Evolutionary conservation across 2,797 vertebrate species (phyloP).

Genomic region (Euphonia xanthogaster): DNA sequence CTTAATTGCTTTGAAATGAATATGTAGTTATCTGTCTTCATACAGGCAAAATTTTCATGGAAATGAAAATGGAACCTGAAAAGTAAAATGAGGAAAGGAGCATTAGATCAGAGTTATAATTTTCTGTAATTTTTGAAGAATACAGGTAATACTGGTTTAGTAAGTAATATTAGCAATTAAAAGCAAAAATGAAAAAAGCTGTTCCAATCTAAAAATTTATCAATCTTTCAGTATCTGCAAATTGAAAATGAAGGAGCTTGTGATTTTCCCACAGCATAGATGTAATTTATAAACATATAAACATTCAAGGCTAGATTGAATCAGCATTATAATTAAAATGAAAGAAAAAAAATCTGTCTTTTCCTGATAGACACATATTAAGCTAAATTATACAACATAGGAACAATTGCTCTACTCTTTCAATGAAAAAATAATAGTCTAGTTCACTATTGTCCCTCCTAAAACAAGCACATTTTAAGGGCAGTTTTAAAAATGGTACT

Average conservation of each 20-base stretch:
- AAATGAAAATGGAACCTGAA: neutral
- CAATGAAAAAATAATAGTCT: neutral
- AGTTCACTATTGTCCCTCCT: neutral
- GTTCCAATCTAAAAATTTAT: neutral
- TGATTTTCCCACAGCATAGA: neutral
- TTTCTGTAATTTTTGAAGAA: neutral
- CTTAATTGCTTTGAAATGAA: neutral
- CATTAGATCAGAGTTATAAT: neutral
- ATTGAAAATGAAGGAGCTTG: neutral
- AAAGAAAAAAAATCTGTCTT: rapidly evolving
- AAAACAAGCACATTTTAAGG: neutral
- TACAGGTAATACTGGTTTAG: neutral
- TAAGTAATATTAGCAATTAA: neutral
- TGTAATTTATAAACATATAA: neutral
- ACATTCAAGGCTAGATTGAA: neutral
- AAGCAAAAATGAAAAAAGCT: neutral
- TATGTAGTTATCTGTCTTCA: neutral
- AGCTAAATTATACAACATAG: neutral
- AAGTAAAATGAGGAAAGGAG: neutral
- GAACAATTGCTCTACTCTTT: neutral
- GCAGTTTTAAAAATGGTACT: neutral
- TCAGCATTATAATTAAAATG: neutral
- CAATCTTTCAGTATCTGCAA: neutral
- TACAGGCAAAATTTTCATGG: neutral
- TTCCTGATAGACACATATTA: neutral